Evolutionary conservation across 2,113 vertebrate genomes (phyloP).

Genomic region (Crotalus horridus): DNA sequence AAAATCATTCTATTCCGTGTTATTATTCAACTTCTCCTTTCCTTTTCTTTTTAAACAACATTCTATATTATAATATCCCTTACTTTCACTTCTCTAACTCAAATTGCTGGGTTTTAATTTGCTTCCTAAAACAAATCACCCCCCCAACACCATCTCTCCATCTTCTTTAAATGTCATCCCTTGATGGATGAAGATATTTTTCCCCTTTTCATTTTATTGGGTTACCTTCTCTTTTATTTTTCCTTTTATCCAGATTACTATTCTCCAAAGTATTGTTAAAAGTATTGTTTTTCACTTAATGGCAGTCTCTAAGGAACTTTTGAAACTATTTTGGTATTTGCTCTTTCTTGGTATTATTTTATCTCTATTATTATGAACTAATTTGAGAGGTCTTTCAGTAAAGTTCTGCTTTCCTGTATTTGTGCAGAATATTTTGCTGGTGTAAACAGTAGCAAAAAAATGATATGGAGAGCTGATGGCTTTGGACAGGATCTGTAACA

Average conservation of each 20-base stretch:
- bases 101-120: constrained; percentile 17
- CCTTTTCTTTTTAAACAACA: not conserved
- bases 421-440: constrained; percentile 28
- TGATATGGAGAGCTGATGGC: constrained; percentile 48
- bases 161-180: constrained; percentile 5
- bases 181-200: constrained; percentile 6
- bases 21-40: not conserved
- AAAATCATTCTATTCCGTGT: not conserved
- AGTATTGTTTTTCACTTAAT: not conserved
- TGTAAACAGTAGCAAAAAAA: constrained; percentile 25
- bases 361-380: not conserved
- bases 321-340: constrained; percentile 28
- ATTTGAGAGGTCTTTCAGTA: constrained; percentile 9
- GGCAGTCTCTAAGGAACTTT: constrained; percentile 25
- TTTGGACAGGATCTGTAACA: constrained; percentile 50
- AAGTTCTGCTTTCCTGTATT: constrained; percentile 23
- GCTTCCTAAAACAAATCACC: constrained; percentile 9
- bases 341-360: constrained; percentile 28
- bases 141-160: not conserved
- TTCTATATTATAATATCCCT: constrained; percentile 25
- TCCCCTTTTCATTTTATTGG: not conserved
- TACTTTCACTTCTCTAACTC: not conserved
- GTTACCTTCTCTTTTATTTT: constrained; percentile 14
- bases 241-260: constrained; percentile 28
- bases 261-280: constrained; percentile 11